Conservation (phyloP, 2,797 vertebrate genomes). For the Brachyalestes nurse region DNA sequence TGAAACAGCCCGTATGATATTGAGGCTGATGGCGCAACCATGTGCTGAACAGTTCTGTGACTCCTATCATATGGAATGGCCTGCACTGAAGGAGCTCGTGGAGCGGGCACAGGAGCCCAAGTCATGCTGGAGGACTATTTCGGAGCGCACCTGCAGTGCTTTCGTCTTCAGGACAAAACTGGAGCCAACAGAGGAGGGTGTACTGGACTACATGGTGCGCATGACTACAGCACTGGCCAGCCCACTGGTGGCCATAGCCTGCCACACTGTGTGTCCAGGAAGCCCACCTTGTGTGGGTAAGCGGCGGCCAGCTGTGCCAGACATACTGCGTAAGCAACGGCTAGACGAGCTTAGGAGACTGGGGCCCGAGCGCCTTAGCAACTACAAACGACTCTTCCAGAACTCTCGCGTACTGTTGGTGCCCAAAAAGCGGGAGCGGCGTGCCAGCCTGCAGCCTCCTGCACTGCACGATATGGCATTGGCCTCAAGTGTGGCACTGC, state of each 20-base stretch:
- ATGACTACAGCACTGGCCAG: conserved; percentile 88
- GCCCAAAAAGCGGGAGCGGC: conserved; percentile 74
- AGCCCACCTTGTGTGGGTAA: conserved; percentile 89
- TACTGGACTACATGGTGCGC: conserved; percentile 90
- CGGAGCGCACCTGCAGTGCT: conserved; percentile 71
- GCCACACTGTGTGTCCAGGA: conserved; percentile 86
- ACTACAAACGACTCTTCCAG: conserved; percentile 81
- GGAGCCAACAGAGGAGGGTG: conserved; percentile 84
- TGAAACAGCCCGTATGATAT: conserved; percentile 84
- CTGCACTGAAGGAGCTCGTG: conserved; percentile 80
- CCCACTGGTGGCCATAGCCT: conserved; percentile 84
- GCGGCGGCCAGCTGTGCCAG: conserved; percentile 85
- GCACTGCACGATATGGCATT: conserved; percentile 63
- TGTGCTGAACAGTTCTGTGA: conserved; percentile 91
- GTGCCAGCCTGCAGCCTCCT: conserved; percentile 80
- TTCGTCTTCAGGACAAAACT: conserved; percentile 73
- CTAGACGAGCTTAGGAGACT: conserved; percentile 69
- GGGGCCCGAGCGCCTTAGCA: conserved; percentile 75
- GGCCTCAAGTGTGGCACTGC: conserved; percentile 63
- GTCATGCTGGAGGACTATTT: conserved; percentile 80
- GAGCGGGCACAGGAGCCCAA: conserved; percentile 77
- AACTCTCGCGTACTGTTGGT: conserved; percentile 77
- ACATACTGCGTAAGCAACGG: conserved; percentile 83
- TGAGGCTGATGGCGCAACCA: conserved; percentile 84
- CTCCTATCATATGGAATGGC: conserved; percentile 87